Base-by-base conservation (phyloP, 1,140 invertebrate species). In the Drosophila carrolli region DNA sequence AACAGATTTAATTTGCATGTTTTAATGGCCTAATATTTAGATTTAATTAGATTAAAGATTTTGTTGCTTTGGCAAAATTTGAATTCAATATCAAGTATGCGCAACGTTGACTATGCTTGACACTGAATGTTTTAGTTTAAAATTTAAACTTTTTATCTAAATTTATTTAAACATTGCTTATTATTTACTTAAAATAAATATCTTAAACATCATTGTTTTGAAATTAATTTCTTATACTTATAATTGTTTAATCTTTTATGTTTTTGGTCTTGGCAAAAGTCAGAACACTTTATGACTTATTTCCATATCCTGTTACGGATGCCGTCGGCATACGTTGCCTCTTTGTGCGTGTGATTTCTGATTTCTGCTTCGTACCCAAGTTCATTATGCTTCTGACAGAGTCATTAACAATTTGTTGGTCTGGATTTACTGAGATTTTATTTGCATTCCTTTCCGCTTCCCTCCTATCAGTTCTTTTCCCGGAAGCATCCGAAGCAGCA, bases 371-470 rank as follows among this genome's bases (percentile, higher is more conserved):
- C 51, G 55, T 71, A 48, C 54, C 40, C 41, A 53, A 70, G 57
- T 51, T 77, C 41, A 77, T 77, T 77, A 70, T 77, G 65, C 46
- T 77, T 70, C 56, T 70, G 75, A 77, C 75, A 77, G 74, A 62
- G 57, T 77, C 75, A 77, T 77, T 77, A 77, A 57, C 74, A 77
- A 70, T 77, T 70, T 77, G 65, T 38, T 37, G 44, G 51, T 60
- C 57, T 53, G 51, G 51, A 77, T 77, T 77, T 77, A 43, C 75
- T 55, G 57, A 54, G 74, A 77, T 77, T 77, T 77, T 58, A 66
- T 75, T 57, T 67, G 48, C 55, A 76, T 58, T 53, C 44, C 48
- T 43, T 46, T 51, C 59, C 9, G 50, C 41, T 61, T 16, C 51
- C 51, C 40, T 35, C n/a, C 23, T 53, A 13, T 27, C 11, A 70